Base-by-base conservation (phyloP, 2,797 vertebrate genomes). In the Chelidonichthys spinosus region DNA sequence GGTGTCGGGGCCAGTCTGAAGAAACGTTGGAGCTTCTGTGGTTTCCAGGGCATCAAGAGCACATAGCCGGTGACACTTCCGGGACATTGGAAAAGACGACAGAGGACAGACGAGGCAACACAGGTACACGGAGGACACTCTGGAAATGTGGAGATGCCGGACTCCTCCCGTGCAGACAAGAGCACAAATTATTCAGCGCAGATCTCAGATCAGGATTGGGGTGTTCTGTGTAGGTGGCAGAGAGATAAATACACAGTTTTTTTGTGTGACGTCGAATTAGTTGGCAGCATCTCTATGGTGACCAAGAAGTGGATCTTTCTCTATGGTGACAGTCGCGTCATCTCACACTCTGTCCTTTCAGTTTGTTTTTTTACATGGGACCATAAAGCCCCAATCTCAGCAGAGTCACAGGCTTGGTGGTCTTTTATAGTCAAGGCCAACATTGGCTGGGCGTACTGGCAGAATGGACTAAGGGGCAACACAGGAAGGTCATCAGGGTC, bases 21-120 rank as follows among this genome's bases (percentile, higher is more conserved):
- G 77, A 96, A 96, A 83, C 93, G 94, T 58, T 96, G 95, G 95
- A 95, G 94, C 83, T 96, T 96, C 53, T 95, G 94, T 85, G 95
- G 94, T 82, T 96, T 92, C 44, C 81, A 90, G 13, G 9, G 94
- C 63, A 90, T 98, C 87, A 96, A 96, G 87, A 95, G 92, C 74
- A 94, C 95, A 69, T 97, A 93, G 15, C 18, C 0, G 9, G 1
- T 18, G 77, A 72, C 72, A 35, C 72, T 42, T 77, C 49, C 70
- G 63, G 91, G 94, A 72, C 86, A 86, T 25, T 3, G 56, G 93
- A 81, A 91, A 54, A 94, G 81, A 90, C 85, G 60, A 43, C 5
- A 53, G 25, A 7, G 50, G 50, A 25, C 3, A 13, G 11, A 13
- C 47, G 18, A 72, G 11, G 37, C 61, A 32, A 52, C 76, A 49